phyloP scores from a whole-genome alignment of 2,113 vertebrate genomes.

The Dicentrarchus labrax region DNA sequence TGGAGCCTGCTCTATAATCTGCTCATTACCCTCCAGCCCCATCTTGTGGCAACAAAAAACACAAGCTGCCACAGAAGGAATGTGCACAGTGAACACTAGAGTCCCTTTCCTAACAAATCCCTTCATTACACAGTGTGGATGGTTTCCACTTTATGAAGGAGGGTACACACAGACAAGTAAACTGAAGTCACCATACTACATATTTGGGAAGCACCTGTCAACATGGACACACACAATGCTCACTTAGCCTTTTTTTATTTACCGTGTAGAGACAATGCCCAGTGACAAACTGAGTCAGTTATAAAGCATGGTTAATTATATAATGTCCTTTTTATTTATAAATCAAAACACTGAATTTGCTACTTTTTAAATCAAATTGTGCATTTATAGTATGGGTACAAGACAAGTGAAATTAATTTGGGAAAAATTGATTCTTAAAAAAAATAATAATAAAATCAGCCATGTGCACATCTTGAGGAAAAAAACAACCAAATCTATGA shows the following conservation, averaged over 20 bases:
- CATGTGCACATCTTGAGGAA: not conserved
- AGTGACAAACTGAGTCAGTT: not conserved
- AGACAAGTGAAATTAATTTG: not conserved
- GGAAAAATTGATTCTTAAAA: too few relatives aligned
- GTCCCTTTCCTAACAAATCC: not conserved
- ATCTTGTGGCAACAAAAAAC: conserved; percentile 70
- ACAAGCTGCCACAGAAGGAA: not conserved
- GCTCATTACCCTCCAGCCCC: conserved; percentile 59
- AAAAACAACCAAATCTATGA: not conserved
- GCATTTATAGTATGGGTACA: not conserved
- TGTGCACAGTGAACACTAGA: not conserved
- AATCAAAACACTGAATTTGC: not conserved
- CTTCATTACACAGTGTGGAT: not conserved
- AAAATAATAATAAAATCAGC: not conserved
- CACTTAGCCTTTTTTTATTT: not conserved
- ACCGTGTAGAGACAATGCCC: not conserved
- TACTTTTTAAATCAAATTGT: not conserved
- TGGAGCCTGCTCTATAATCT: conserved; percentile 33
- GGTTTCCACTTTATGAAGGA: not conserved
- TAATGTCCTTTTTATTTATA: not conserved
- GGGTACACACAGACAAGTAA: not conserved
- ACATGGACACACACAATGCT: not conserved
- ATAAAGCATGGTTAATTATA: not conserved
- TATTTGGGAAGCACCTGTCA: not conserved
- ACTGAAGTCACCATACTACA: not conserved